Evolutionary conservation across 2,113 vertebrate genomes (phyloP), one percentile per base, ranked within the genome.

Genomic region (Pomatostomus ruficeps): DNA sequence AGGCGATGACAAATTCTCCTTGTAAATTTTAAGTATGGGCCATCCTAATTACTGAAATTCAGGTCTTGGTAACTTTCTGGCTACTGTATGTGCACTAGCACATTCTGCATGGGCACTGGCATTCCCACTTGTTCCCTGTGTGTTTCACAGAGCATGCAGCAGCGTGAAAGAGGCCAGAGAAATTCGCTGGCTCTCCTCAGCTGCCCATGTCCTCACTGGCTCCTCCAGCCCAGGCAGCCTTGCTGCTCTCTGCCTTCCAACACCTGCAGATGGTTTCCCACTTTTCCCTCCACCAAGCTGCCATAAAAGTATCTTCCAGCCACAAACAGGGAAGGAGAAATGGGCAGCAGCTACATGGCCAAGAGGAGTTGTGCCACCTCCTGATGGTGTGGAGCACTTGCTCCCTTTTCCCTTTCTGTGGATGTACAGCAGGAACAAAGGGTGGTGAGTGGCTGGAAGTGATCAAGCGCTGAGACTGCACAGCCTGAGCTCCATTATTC

Each of bases 311-410:
- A 43, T 4, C 19, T 58, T 76, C 36, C 36, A 73, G 54, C 20
- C 48, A 29, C 8, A 24, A 63, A 57, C 0, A 10, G 15, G 13
- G 22, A 68, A 17, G 40, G 59, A 54, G 73, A 93, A 80, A 33
- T 2, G 16, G 11, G 54, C 58, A 66, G 55, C 43, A 92, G 23
- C 29, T 49, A 10, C 66, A 7, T 0, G 8, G 63, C 29, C 2
- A 3, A 67, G 59, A 70, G 35, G 35, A 81, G 65, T 77, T 36
- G 20, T 57, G 36, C 62, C 45, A n/a, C 21, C 54, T 49, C 46
- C 83, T 19, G 25, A 14, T 0, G 5, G 57, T 5, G 24, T 33
- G 61, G 59, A 75, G 51, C 21, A 10, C 12, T 18, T 0, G 0
- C 12, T 57, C 31, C 40, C 19, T 28, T 38, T 43, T 67, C 8